Percentiles rank a stretch among this genome's conserved stretches.
phyloP scores from a whole-genome alignment of 2,113 vertebrate species.

The Rhegmatorhina hoffmannsi region DNA sequence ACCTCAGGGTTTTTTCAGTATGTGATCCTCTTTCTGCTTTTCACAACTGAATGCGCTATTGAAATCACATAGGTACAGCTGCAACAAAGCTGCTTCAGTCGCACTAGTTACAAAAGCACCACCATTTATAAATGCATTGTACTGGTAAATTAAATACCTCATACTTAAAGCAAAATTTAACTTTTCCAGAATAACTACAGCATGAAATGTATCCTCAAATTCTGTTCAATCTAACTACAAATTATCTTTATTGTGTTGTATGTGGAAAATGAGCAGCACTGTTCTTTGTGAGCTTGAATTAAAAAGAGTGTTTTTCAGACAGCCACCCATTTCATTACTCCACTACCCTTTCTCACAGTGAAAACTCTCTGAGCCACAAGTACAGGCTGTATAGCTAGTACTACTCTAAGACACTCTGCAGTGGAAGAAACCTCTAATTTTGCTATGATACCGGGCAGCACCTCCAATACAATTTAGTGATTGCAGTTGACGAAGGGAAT shows the following conservation, averaged over 20 bases:
- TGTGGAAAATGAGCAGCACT: background rate
- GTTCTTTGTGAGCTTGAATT: background rate
- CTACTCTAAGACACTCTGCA: background rate
- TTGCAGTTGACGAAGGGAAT: background rate
- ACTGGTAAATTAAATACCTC: conserved; percentile 3
- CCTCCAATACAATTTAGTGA: background rate
- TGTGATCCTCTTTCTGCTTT: background rate
- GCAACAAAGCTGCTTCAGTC: background rate
- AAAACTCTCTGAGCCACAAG: background rate
- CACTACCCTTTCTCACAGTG: background rate
- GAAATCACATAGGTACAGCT: background rate
- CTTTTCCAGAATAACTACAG: background rate
- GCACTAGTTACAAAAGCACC: background rate
- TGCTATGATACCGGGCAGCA: background rate
- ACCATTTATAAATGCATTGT: background rate
- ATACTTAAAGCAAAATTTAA: conserved; percentile 20
- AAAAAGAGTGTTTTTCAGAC: background rate
- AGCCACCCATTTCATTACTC: background rate
- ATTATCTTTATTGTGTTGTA: background rate
- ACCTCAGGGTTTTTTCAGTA: background rate
- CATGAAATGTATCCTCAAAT: background rate
- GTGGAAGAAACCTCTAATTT: background rate
- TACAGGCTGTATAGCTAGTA: background rate
- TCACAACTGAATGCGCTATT: background rate
- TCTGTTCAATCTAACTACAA: background rate